Conservation (phyloP, 2,113 vertebrate genomes). For the Menidia beryllina region DNA sequence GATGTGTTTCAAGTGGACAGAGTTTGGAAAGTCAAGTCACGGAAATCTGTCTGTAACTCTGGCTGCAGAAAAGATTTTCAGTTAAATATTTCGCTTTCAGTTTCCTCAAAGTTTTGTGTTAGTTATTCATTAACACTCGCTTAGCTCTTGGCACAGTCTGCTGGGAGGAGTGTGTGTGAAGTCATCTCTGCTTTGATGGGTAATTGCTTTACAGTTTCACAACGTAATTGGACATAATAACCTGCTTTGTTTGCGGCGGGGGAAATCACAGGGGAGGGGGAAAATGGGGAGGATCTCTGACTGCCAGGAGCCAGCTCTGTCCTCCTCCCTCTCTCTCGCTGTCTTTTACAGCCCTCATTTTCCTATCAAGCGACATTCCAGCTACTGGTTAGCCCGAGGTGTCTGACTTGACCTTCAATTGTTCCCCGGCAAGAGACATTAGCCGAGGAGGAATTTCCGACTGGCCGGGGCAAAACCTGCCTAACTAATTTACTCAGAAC, state of each 20-base stretch:
- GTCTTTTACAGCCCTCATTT: constrained; percentile 18
- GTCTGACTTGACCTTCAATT: constrained; percentile 69
- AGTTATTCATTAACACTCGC: not conserved
- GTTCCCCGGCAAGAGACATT: constrained; percentile 39
- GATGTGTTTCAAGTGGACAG: not conserved
- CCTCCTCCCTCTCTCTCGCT: not conserved
- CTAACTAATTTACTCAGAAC: constrained; percentile 56
- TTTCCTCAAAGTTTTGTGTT: not conserved
- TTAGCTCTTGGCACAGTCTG: not conserved
- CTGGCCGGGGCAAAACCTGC: constrained; percentile 35
- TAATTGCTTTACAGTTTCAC: constrained; percentile 64
- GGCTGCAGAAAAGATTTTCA: too few relatives aligned
- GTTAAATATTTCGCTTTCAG: too few relatives aligned
- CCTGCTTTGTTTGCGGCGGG: constrained; percentile 59
- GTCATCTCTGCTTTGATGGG: constrained; percentile 53
- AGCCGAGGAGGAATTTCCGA: constrained; percentile 42
- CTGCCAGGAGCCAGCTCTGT: constrained; percentile 15
- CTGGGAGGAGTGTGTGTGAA: constrained; percentile 33
- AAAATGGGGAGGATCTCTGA: constrained; percentile 38
- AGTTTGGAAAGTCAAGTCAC: too few relatives aligned
- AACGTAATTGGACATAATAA: constrained; percentile 55
- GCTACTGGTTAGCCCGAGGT: constrained; percentile 46
- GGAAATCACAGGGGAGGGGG: constrained; percentile 25
- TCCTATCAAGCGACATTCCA: constrained; percentile 48
- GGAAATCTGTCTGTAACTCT: too few relatives aligned